phyloP scores from a whole-genome alignment of 2,888 invertebrate species.

The Tetragonisca angustula region DNA sequence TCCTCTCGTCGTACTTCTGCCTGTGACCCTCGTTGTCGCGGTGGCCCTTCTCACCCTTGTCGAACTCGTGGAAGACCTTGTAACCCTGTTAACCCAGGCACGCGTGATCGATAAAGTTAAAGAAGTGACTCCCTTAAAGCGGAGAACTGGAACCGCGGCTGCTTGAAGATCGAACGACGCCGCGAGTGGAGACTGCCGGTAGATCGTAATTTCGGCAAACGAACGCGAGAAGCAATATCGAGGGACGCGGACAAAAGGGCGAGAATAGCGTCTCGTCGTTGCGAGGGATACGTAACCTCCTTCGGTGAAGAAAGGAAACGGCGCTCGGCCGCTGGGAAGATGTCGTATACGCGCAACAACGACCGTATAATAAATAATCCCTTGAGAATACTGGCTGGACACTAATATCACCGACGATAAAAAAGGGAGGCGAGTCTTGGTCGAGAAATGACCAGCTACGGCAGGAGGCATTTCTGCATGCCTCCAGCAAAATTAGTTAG shows the following conservation, averaged over 20 bases:
- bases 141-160: too few relatives aligned
- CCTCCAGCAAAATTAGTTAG: not conserved
- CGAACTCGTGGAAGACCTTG: slow-evolving; percentile 86
- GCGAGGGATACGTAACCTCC: slow-evolving; percentile 27
- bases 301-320: slow-evolving; percentile 48
- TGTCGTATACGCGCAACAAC: slow-evolving; percentile 54
- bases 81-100: slow-evolving; percentile 70
- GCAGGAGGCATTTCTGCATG: not conserved
- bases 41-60: slow-evolving; percentile 88
- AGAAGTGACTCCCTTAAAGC: too few relatives aligned
- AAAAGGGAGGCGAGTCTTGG: slow-evolving; percentile 49
- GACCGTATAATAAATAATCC: slow-evolving; percentile 64
- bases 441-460: slow-evolving; percentile 19
- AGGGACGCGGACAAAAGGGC: slow-evolving; percentile 21
- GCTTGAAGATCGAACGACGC: accelerated
- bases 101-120: not conserved
- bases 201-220: not conserved
- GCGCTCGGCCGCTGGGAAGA: slow-evolving; percentile 1
- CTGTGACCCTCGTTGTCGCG: slow-evolving; percentile 89
- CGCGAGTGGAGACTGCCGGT: too few relatives aligned
- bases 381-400: slow-evolving; percentile 29
- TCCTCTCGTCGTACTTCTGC: slow-evolving; percentile 87
- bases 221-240: slow-evolving; percentile 50
- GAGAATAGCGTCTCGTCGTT: slow-evolving; percentile 37
- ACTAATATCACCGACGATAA: slow-evolving; percentile 67